phyloP scores from a whole-genome alignment of 2,888 invertebrate species.

The Latheticus oryzae region DNA sequence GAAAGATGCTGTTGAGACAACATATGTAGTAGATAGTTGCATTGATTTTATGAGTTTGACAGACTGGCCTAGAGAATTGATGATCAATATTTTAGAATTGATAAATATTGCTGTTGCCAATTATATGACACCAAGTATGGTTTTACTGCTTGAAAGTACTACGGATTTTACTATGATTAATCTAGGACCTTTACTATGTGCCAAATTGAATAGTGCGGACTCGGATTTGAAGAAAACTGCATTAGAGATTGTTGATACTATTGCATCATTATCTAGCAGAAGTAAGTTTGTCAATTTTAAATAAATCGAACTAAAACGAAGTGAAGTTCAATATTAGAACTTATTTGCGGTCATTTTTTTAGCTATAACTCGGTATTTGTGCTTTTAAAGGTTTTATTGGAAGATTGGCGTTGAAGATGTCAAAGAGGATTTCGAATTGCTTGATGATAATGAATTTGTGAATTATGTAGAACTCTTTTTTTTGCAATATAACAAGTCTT shows the following conservation, averaged over 20 bases:
- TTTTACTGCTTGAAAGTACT: not conserved
- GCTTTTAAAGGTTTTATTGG: too few relatives aligned
- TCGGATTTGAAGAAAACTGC: slow-evolving; percentile 83
- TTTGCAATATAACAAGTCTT: too few relatives aligned
- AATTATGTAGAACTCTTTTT: too few relatives aligned
- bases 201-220: slow-evolving; percentile 76
- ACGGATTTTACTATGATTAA: not conserved
- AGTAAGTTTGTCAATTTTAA: too few relatives aligned
- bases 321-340: too few relatives aligned
- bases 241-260: slow-evolving; percentile 77
- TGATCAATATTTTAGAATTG: not conserved
- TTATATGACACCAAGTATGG: slow-evolving; percentile 6
- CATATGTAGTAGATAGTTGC: not conserved
- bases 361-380: too few relatives aligned
- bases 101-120: slow-evolving; percentile 6
- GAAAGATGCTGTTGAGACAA: not conserved
- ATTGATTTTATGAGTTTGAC: slow-evolving; percentile 3
- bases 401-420: too few relatives aligned
- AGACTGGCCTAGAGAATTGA: not conserved
- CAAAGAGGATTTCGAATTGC: too few relatives aligned
- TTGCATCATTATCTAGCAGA: slow-evolving; percentile 75
- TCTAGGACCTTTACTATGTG: slow-evolving; percentile 69
- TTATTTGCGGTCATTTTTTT: too few relatives aligned
- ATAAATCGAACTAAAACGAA: too few relatives aligned
- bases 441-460: too few relatives aligned